Percentiles rank a stretch among this genome's conserved stretches.
These are phyloP conservation scores for Sinopyrophorus schimmeli DNA, from an alignment of 2,888 invertebrate genomes.

Conservation along the genomic window DNA sequence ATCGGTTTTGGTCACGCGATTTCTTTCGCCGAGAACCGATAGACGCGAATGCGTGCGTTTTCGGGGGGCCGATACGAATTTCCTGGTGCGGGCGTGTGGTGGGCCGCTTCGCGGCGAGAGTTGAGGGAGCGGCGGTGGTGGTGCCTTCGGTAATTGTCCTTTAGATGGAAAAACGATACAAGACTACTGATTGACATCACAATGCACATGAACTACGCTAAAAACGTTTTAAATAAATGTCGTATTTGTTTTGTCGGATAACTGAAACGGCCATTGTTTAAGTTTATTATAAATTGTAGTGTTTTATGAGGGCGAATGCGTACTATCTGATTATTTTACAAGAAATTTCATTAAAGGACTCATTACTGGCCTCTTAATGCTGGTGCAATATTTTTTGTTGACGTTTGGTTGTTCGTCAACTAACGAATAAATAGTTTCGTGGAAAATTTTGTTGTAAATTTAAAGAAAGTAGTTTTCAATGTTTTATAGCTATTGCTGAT, in stretches of 20 bases:
- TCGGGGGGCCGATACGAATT: too few relatives aligned
- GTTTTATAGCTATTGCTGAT: too few relatives aligned
- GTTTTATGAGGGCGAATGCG: conserved; percentile 17
- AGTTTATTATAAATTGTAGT: conserved; percentile 28
- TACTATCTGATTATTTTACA: conserved; percentile 1
- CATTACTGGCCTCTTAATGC: too few relatives aligned
- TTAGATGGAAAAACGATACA: conserved; percentile 28
- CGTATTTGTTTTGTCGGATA: conserved; percentile 27
- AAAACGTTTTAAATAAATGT: conserved; percentile 29
- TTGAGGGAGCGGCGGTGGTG: conserved; percentile 12
- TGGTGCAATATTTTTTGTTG: too few relatives aligned
- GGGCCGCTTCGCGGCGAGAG: too few relatives aligned
- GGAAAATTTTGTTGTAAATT: too few relatives aligned
- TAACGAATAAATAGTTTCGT: too few relatives aligned
- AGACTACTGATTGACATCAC: conserved; percentile 24
- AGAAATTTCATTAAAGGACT: conserved; percentile 7
- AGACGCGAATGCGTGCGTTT: too few relatives aligned
- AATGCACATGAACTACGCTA: conserved; percentile 26
- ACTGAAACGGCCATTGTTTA: conserved; percentile 24
- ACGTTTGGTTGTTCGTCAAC: too few relatives aligned
- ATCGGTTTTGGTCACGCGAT: conserved; percentile 9
- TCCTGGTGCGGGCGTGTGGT: too few relatives aligned
- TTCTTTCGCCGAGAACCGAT: too few relatives aligned
- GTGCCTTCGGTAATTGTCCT: conserved; percentile 25
- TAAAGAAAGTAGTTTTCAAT: too few relatives aligned